Percentiles rank a stretch among this genome's conserved stretches.
Conservation (phyloP, 2,113 vertebrate genomes). For the Sinocyclocheilus grahami region DNA sequence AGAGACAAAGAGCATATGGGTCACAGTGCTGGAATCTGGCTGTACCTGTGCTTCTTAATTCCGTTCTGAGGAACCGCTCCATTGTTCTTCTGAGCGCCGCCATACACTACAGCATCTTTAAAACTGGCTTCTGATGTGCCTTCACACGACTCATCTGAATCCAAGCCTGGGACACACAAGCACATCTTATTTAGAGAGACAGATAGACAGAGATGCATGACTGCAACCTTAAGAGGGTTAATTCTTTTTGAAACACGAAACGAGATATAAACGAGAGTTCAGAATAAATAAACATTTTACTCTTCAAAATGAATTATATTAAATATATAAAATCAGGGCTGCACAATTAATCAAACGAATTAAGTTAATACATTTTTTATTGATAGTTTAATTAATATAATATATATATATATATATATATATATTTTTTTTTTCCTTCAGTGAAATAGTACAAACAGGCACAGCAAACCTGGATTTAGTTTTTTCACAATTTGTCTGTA, state of each 20-base stretch:
- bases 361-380: background rate
- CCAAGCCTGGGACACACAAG: conserved; percentile 82
- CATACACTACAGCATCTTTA: conserved; percentile 79
- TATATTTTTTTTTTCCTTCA: too few relatives aligned
- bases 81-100: conserved; percentile 76
- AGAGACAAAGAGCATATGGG: background rate
- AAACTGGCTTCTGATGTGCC: conserved; percentile 87
- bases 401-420: too few relatives aligned
- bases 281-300: background rate
- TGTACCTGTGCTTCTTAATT: conserved; percentile 89
- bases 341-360: background rate
- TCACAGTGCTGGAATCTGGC: conserved; percentile 58
- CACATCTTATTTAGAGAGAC: background rate
- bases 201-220: background rate
- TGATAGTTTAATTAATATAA: too few relatives aligned
- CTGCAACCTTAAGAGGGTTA: background rate
- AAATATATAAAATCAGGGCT: too few relatives aligned
- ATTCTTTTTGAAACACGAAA: background rate
- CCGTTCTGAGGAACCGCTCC: conserved; percentile 85
- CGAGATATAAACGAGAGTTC: too few relatives aligned
- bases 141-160: conserved; percentile 92
- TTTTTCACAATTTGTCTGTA: too few relatives aligned
- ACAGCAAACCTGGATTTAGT: too few relatives aligned
- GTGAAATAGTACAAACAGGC: too few relatives aligned
- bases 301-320: background rate